Percentiles rank a stretch among this genome's conserved stretches.
These are phyloP conservation scores for Ametastegia equiseti DNA, from an alignment of 2,888 invertebrate genomes.

Conservation along the genomic window DNA sequence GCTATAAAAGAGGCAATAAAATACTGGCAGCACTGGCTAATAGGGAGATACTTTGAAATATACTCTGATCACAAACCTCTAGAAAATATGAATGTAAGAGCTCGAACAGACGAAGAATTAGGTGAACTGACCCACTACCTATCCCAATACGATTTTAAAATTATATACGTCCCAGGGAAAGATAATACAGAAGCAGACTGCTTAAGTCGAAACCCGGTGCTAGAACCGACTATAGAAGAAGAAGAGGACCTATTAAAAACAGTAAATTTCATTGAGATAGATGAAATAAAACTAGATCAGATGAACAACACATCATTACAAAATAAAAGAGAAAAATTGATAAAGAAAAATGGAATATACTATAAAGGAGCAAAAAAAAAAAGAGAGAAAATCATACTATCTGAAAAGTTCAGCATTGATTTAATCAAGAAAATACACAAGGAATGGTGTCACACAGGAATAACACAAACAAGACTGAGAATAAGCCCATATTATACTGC, in stretches of 20 bases:
- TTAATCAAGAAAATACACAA: constrained; percentile 50
- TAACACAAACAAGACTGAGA: constrained; percentile 48
- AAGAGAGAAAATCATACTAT: constrained; percentile 50
- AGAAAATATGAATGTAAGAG: constrained; percentile 48
- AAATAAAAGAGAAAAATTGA: constrained; percentile 42
- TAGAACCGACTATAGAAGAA: constrained; percentile 52
- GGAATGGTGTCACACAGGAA: constrained; percentile 49
- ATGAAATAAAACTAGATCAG: constrained; percentile 54
- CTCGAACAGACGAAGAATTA: constrained; percentile 55
- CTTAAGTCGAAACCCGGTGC: constrained; percentile 55
- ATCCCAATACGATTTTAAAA: constrained; percentile 56
- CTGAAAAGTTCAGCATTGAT: constrained; percentile 48
- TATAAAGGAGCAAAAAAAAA: constrained; percentile 48
- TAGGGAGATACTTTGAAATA: constrained; percentile 57
- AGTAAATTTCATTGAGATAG: constrained; percentile 53
- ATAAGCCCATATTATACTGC: constrained; percentile 49
- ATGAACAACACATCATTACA: constrained; percentile 40
- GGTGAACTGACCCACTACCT: constrained; percentile 56
- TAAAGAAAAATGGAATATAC: constrained; percentile 47
- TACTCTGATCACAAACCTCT: constrained; percentile 59
- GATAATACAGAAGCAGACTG: constrained; percentile 56
- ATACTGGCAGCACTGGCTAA: constrained; percentile 59
- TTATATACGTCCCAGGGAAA: constrained; percentile 56
- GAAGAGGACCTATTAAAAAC: constrained; percentile 53
- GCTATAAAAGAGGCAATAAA: constrained; percentile 58